A percentile compares a stretch with the other conserved stretches of the same genome.
Evolutionary conservation across 2,113 vertebrate genomes (phyloP).

Genomic region (Zootoca vivipara): DNA sequence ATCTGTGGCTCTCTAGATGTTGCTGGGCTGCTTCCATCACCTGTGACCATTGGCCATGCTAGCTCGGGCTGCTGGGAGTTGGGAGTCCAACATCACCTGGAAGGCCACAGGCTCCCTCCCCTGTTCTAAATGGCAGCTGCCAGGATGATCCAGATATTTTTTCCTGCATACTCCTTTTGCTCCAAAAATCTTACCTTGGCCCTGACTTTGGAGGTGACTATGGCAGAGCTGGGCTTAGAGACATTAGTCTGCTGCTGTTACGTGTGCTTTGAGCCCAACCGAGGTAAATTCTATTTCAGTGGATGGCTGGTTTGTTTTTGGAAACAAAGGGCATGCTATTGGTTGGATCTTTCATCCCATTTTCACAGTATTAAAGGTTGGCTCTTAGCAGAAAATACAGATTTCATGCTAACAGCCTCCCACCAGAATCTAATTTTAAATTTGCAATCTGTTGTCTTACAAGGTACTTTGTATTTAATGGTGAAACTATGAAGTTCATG

Average conservation of each 20-base stretch:
- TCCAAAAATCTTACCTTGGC: background rate
- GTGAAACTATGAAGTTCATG: conserved; percentile 65
- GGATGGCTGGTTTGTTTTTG: conserved; percentile 59
- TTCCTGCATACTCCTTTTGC: background rate
- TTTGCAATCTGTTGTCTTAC: conserved; percentile 82
- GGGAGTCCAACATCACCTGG: background rate
- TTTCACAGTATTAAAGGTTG: conserved; percentile 59
- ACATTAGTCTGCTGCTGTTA: background rate
- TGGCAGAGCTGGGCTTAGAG: background rate
- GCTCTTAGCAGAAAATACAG: conserved; percentile 71
- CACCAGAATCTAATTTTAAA: conserved; percentile 83
- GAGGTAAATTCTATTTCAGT: background rate
- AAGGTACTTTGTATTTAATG: conserved; percentile 77
- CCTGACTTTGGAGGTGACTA: background rate
- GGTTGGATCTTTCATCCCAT: conserved; percentile 72
- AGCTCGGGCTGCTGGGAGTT: background rate
- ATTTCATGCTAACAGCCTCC: conserved; percentile 78
- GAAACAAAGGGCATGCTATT: conserved; percentile 55
- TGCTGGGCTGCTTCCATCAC: too few relatives aligned
- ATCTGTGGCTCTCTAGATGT: too few relatives aligned
- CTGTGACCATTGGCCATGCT: background rate
- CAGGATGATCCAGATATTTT: background rate
- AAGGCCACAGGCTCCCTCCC: background rate
- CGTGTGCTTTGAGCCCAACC: background rate
- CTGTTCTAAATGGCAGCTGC: background rate